These are phyloP conservation scores for Cuculus canorus DNA, from an alignment of 2,797 vertebrate species.

Conservation along the genomic window DNA sequence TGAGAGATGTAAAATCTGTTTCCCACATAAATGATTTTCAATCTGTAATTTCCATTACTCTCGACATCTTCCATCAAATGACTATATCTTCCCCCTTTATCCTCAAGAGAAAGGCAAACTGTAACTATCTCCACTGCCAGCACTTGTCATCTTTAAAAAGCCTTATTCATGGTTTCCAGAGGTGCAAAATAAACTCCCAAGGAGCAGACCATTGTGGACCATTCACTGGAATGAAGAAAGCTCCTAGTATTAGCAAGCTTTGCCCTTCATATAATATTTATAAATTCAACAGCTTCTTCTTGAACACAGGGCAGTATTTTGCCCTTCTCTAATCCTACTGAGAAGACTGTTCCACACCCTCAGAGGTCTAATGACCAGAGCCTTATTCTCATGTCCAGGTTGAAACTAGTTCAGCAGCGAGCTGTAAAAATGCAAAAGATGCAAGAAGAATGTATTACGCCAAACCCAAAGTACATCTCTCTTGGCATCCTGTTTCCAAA, in stretches of 20 bases:
- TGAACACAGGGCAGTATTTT: neutral
- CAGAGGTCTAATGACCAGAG: neutral
- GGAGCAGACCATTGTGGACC: neutral
- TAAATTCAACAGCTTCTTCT: neutral
- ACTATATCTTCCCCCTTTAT: neutral
- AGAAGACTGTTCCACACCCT: neutral
- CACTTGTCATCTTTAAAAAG: neutral
- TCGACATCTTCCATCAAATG: conserved; percentile 42
- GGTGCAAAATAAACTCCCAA: neutral
- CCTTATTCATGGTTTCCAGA: conserved; percentile 8
- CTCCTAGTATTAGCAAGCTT: neutral
- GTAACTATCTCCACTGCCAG: conserved; percentile 1
- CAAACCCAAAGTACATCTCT: neutral
- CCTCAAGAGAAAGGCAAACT: conserved; percentile 26
- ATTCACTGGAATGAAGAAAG: neutral
- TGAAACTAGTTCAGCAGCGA: neutral
- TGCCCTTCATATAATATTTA: neutral
- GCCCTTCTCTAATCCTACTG: neutral
- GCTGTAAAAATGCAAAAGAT: neutral
- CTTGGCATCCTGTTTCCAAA: neutral
- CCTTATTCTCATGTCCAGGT: neutral
- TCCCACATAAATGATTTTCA: conserved; percentile 47
- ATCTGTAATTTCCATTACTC: conserved; percentile 44
- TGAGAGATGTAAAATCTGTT: conserved; percentile 15
- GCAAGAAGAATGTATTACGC: neutral